Evolutionary conservation across 2,888 invertebrate species (phyloP).

Genomic region (Cristatella mucedo): DNA sequence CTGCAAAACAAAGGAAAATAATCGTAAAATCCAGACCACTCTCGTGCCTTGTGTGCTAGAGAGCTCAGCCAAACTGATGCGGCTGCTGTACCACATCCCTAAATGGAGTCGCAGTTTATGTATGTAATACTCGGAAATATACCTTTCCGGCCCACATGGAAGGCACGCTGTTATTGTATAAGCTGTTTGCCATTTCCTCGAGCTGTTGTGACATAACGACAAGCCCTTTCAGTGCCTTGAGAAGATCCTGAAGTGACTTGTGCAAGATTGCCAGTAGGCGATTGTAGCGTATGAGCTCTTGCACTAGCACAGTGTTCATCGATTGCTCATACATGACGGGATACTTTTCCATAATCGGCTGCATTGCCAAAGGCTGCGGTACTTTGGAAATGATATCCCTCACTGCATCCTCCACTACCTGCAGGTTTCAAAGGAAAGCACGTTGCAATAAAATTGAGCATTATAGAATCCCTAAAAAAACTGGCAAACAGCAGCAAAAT

Average conservation of each 20-base stretch:
- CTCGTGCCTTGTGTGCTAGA: no score
- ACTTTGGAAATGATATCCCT: conserved; percentile 48
- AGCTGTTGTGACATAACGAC: conserved; percentile 61
- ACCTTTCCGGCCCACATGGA: conserved; percentile 48
- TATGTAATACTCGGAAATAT: not conserved
- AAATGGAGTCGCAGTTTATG: not conserved
- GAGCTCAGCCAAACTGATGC: no score
- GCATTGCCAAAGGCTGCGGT: conserved; percentile 43
- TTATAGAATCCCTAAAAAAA: not conserved
- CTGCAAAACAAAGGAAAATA: conserved; percentile 18
- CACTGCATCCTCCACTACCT: conserved; percentile 45
- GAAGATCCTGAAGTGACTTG: conserved; percentile 43
- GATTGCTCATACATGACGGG: conserved; percentile 73
- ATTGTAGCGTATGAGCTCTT: conserved; percentile 57
- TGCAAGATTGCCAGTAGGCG: conserved; percentile 26
- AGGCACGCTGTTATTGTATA: conserved; percentile 55
- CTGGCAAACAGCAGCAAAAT: no score
- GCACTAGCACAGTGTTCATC: conserved; percentile 68
- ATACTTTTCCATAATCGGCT: conserved; percentile 48
- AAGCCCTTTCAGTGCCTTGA: conserved; percentile 58
- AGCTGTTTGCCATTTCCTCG: conserved; percentile 51
- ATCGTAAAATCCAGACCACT: not conserved
- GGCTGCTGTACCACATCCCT: not conserved
- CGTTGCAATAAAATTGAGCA: not conserved
- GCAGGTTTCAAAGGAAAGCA: not conserved